Base-by-base conservation (phyloP, 2,888 invertebrate species). In the Acleris holmiana region DNA sequence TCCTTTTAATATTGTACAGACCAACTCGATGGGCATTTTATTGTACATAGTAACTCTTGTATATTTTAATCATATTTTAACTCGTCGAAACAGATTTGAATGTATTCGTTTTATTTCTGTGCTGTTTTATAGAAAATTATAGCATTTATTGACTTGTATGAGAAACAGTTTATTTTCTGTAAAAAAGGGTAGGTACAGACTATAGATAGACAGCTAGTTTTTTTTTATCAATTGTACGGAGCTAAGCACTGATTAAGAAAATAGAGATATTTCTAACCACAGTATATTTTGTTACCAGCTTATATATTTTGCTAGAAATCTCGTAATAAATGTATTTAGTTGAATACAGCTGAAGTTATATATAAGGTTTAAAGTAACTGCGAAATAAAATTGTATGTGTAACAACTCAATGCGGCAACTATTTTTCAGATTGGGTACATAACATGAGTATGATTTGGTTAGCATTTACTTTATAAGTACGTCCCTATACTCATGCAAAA, bases 1-100 rank as follows among this genome's bases (percentile, higher is more conserved):
- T 74, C 69, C 71, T 71, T 77, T 80, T 67, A 67, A 63, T 63
- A 46, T 49, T 65, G 63, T 67, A 63, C 13, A 51, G 56, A n/a
- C 40, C 50, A 17, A 57, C 40, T 47, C 3, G 19, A 54, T 17
- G 53, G 41, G 48, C 53, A 58, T 59, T 64, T 41, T 49, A 58
- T n/a, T 41, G 48, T 64, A 53, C 21, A 44, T 53, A 53, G 53
- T 40, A 21, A 13, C 29, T 51, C 15, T 7, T 51, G 48, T 47
- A 18, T 18, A 51, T 18, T 51, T 51, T 35, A 17, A 13, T 15
- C 15, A 10, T 29, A 13, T 17, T 53, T 53, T 44, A n/a, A 44
- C 7, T 44, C 44, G 0, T 44, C 7, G n/a, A 44, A 17, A 17
- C 44, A 44, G 5, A 15, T 17, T n/a, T 6, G n/a, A 6, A 44